These are phyloP conservation scores for Magallana nippona DNA, from an alignment of 2,888 invertebrate genomes.

Conservation along the genomic window DNA sequence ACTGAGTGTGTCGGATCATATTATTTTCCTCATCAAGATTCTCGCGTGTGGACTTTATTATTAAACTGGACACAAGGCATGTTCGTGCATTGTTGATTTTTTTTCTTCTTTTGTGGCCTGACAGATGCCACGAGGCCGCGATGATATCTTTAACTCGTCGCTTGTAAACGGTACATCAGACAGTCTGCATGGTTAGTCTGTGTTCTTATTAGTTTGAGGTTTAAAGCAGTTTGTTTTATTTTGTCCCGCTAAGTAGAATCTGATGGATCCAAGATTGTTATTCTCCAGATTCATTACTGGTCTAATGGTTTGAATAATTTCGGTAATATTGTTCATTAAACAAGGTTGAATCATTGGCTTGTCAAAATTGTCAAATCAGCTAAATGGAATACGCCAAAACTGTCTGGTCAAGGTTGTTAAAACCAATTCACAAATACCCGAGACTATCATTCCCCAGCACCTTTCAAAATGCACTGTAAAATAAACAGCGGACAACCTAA, in stretches of 20 bases:
- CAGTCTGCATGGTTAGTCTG: no score
- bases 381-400: background rate
- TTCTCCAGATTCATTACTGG: no score
- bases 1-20: slow-evolving; percentile 20
- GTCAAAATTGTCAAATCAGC: slow-evolving; percentile 12
- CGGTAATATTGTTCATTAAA: no score
- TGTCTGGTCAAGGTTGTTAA: background rate
- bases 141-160: background rate
- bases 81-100: background rate
- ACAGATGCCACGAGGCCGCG: slow-evolving; percentile 40
- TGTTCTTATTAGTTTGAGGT: no score
- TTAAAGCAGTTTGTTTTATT: no score
- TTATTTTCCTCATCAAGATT: slow-evolving; percentile 24
- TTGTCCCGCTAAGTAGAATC: no score
- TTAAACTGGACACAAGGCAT: slow-evolving; percentile 19
- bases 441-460: no score
- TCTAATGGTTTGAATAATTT: no score
- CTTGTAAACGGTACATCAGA: background rate
- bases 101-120: slow-evolving; percentile 12
- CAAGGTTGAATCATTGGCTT: background rate
- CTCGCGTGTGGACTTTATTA: slow-evolving; percentile 24
- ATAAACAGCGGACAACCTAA: background rate
- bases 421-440: no score
- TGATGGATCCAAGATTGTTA: no score
- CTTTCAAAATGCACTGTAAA: background rate